Evolutionary conservation across 2,888 invertebrate genomes (phyloP), one percentile per base, ranked within the genome.

Genomic region (Blera fallax): DNA sequence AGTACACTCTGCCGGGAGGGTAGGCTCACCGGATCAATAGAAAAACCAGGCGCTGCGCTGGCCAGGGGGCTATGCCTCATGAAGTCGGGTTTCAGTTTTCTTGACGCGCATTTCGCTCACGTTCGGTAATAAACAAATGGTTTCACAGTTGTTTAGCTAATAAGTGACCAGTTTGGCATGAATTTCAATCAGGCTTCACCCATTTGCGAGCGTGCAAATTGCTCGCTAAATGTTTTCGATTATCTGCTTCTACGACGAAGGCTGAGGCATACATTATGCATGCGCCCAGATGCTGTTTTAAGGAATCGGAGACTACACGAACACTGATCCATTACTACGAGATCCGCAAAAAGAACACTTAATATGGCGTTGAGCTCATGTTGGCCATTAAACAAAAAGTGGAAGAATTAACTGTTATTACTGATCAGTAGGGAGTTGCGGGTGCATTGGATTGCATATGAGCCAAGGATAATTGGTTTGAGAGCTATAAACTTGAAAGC

Each of bases 141-240:
- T 87, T 84, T 87, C 87, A 87, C 87, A 88, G 87, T 88, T 87
- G 87, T 87, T 88, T 84, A 87, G 87, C 78, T 87, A 85, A 87
- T 77, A 82, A 87, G 81, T 87, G 84, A 80, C 82, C 87, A 72
- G 87, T 87, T 87, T 72, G 82, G 87, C 77, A 77, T 88, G 87
- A 87, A 88, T 88, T 88, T 87, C 76, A 88, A 88, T 87, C 77
- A 87, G 87, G 73, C 82, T 82, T 81, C 78, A 70, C 80, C 81
- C 73, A 77, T 70, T 76, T 43, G 77, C 64, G 48, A 81, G 74
- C 76, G 76, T 81, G 81, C 69, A 76, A 81, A 69, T 76, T 81
- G 56, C 54, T 58, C 50, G 81, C 81, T 81, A 76, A 81, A 81
- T 76, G 76, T 69, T 81, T 76, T 81, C 76, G 54, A 81, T 81